Evolutionary conservation across 2,888 invertebrate genomes (phyloP), one percentile per base, ranked within the genome.

Genomic region (Diarsia brunnea): DNA sequence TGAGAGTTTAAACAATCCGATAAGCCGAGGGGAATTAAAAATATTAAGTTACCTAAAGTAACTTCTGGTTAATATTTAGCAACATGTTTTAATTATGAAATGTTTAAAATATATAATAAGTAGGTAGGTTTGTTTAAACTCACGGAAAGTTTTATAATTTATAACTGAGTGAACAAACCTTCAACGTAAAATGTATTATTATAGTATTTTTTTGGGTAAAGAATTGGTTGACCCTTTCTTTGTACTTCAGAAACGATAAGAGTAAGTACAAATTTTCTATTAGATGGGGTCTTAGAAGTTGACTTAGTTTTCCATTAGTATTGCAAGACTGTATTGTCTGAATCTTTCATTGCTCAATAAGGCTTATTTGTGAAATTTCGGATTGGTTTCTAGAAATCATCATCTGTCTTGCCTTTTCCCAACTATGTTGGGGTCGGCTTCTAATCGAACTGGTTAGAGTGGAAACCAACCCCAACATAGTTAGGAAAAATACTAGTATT

Each of bases 21-120:
- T 86, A 87, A 84, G 71, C 78, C 78, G 75, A 81, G 60, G 79
- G 81, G 83, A 79, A 88, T 83, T 82, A 74, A 85, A 81, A 85
- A 81, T 82, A 80, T 84, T 70, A 77, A 69, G 79, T 82, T 80
- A 76, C 79, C 74, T 45, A 69, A 69, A 73, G 61, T 64, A 82
- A 77, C 55, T 85, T 73, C 66, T 79, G 79, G 76, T 84, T 58
- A 58, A 27, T 19, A 58, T 58, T 60, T 83, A 78, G 61, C 76
- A 82, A 83, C 81, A 81, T 74, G 43, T 72, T 86, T 84, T 85
- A 85, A 86, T 83, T 79, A 78, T 12, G 60, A 80, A 84, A 69
- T 69, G 43, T 61, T 70, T 67, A 49, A 38, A 61, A 43, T 14
- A n/a, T 31, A 21, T 61, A 43, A 38, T 14, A 12, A 61, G 38